phyloP scores from a whole-genome alignment of 53 echinoderm and acorn worm genomes.

The Henricia sp. region DNA sequence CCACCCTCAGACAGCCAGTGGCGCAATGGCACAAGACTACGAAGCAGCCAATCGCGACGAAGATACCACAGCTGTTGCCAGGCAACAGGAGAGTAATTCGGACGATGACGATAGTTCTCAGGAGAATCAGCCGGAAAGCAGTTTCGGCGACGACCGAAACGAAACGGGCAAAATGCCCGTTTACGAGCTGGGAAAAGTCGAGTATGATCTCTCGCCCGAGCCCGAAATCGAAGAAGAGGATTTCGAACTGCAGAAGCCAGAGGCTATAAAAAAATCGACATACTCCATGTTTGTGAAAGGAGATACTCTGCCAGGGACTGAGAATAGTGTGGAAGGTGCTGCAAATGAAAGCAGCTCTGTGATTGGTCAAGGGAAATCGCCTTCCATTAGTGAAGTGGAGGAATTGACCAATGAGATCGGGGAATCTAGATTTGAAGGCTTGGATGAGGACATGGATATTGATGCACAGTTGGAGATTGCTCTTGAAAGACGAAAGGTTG shows the following conservation, averaged over 20 bases:
- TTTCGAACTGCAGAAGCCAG: conserved; percentile 19
- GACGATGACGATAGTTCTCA: conserved; percentile 22
- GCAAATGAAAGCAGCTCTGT: conserved; percentile 16
- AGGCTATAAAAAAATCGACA: conserved; percentile 26
- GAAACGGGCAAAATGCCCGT: conserved; percentile 54
- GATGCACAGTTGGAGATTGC: conserved; percentile 77
- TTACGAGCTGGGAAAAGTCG: conserved; percentile 60
- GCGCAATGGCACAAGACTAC: not conserved
- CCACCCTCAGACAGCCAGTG: conserved; percentile 15
- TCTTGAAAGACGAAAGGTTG: conserved; percentile 89
- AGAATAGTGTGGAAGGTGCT: not conserved
- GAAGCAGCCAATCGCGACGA: not conserved
- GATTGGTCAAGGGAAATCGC: conserved; percentile 34
- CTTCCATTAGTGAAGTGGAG: conserved; percentile 45
- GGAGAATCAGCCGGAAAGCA: not conserved
- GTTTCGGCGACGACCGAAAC: not conserved
- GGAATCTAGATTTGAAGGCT: conserved; percentile 9
- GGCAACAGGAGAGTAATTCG: conserved; percentile 28
- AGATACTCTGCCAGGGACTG: conserved; percentile 37
- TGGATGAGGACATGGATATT: conserved; percentile 75
- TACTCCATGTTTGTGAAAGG: conserved; percentile 73
- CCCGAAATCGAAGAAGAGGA: conserved; percentile 57
- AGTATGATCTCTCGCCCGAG: conserved; percentile 46
- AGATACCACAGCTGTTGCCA: conserved; percentile 24
- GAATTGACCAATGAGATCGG: conserved; percentile 53